phyloP scores from a whole-genome alignment of 2,888 invertebrate species.

The Protonemura montana region DNA sequence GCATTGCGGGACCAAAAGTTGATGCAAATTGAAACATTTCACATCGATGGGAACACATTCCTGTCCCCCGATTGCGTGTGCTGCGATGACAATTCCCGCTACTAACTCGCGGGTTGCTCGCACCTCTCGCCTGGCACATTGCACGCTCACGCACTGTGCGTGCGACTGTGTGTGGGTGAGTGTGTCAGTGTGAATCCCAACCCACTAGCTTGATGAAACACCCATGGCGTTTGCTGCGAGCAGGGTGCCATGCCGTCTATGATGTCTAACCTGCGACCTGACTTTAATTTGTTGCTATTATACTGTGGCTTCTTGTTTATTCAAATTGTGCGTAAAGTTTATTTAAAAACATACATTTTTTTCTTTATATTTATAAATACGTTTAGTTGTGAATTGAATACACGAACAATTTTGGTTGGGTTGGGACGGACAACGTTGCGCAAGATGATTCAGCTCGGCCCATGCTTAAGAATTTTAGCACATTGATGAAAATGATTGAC shows the following conservation, averaged over 20 bases:
- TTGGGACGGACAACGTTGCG: too few relatives aligned
- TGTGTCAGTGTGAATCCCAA: background rate
- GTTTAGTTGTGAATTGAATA: too few relatives aligned
- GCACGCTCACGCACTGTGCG: background rate
- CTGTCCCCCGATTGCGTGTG: conserved; percentile 29
- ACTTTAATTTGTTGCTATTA: background rate
- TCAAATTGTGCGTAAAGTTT: too few relatives aligned
- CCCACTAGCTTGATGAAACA: background rate
- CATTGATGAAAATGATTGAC: background rate
- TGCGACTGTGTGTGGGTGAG: background rate
- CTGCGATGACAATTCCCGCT: conserved; percentile 26
- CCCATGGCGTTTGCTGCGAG: background rate
- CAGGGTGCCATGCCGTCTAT: background rate
- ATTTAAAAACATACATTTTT: background rate
- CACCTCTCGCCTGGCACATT: background rate
- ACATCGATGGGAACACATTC: conserved; percentile 26
- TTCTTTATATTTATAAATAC: too few relatives aligned
- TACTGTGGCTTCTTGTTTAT: background rate
- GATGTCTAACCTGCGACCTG: background rate
- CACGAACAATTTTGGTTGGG: too few relatives aligned
- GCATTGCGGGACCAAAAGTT: background rate
- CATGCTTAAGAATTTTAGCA: background rate
- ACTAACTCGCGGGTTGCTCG: background rate
- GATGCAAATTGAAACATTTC: conserved; percentile 39
- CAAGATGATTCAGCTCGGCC: background rate